phyloP scores from a whole-genome alignment of 2,888 invertebrate genomes.

The Spodoptera picta region DNA sequence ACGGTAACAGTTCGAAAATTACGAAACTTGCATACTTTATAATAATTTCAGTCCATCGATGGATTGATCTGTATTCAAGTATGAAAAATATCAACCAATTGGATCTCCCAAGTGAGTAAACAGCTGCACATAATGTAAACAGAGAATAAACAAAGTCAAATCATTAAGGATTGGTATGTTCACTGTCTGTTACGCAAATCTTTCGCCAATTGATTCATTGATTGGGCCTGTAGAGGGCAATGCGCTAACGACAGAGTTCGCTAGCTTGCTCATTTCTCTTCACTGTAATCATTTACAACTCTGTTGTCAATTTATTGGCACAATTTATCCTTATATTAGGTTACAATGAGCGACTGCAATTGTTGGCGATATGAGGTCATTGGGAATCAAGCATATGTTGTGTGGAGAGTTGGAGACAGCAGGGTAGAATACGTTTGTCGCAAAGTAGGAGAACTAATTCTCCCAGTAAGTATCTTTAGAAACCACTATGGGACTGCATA shows the following conservation, averaged over 20 bases:
- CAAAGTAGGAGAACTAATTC: no score
- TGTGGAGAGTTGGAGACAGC: no score
- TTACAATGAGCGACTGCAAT: no score
- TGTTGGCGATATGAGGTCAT: no score
- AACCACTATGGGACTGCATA: no score
- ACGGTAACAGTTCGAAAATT: no score
- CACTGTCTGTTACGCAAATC: conserved; percentile 17
- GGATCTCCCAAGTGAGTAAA: conserved; percentile 9
- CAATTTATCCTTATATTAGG: no score
- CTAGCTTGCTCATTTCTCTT: conserved; percentile 5
- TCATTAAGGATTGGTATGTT: conserved; percentile 11
- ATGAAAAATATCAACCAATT: conserved; percentile 3
- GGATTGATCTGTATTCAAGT: conserved; percentile 9
- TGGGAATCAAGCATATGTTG: no score
- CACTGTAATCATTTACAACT: conserved; percentile 2
- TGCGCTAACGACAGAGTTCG: conserved; percentile 8
- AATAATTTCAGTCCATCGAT: neutral
- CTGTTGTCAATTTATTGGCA: neutral
- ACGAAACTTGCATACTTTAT: neutral
- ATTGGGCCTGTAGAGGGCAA: conserved; percentile 23
- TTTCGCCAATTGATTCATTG: conserved; percentile 30
- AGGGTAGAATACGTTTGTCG: no score
- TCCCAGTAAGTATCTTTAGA: no score
- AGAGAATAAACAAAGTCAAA: conserved; percentile 7
- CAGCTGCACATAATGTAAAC: neutral